Conservation (phyloP, 2,113 vertebrate genomes). For the Neolamprologus variostigma region DNA sequence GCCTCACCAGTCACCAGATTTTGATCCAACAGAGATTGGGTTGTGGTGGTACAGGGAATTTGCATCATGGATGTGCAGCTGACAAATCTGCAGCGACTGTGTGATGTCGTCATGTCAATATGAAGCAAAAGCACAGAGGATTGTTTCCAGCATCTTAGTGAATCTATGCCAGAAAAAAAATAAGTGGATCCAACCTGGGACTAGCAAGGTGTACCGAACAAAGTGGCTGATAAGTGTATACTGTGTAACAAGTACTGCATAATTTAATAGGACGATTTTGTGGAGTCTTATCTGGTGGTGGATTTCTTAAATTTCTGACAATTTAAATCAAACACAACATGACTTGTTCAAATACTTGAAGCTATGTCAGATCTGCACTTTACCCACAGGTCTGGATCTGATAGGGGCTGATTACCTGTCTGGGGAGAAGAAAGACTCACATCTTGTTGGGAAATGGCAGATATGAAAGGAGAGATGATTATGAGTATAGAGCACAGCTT, state of each 20-base stretch:
- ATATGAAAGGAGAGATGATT: slow-evolving; percentile 6
- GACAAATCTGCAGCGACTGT: background rate
- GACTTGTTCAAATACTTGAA: slow-evolving; percentile 14
- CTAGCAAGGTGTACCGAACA: background rate
- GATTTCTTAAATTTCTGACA: background rate
- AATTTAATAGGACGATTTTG: background rate
- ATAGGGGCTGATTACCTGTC: slow-evolving; percentile 35
- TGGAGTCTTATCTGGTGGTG: background rate
- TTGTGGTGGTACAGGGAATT: background rate
- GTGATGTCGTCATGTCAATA: background rate
- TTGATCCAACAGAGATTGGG: background rate
- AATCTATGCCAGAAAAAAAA: background rate
- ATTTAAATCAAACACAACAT: slow-evolving; percentile 3
- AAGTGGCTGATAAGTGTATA: background rate
- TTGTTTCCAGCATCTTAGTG: background rate
- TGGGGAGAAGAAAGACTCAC: background rate
- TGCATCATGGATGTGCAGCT: background rate
- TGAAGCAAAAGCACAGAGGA: background rate
- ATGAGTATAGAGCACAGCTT: background rate
- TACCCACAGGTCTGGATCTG: slow-evolving; percentile 20
- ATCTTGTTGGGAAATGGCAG: background rate
- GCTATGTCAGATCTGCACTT: background rate
- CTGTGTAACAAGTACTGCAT: background rate
- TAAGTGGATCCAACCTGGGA: background rate
- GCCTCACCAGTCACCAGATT: background rate